Evolutionary conservation across 2,797 vertebrate genomes (phyloP), one percentile per base, ranked within the genome.

Genomic region (Lepidocolaptes lacrymiger): DNA sequence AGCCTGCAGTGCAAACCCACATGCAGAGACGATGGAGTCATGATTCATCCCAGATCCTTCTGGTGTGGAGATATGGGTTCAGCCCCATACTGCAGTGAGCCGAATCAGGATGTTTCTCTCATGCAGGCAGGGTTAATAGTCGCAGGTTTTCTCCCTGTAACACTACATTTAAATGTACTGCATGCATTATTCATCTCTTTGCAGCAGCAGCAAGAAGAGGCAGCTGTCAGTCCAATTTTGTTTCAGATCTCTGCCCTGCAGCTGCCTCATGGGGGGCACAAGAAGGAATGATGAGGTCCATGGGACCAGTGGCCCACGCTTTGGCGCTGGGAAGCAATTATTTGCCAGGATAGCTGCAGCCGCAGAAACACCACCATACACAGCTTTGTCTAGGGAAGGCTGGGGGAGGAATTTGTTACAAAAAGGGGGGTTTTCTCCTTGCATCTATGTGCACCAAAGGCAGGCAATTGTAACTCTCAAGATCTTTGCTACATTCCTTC

Each of bases 161-260:
- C 77, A 71, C 72, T n/a, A 46, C 30, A 77, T 84, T 85, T 87
- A 79, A 88, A 93, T 88, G n/a, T 81, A n/a, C 85, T 64, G 28
- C 68, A 90, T 94, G 72, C 46, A 95, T 96, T 96, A 96, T 96
- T 97, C 69, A 94, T 82, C 59, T 46, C 89, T 36, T 58, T 43
- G 43, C 77, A 89, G 72, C 39, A 73, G 49, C 73, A 79, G 81
- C 36, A 71, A 37, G 59, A 63, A 64, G 34, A 69, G 75, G 82
- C 87, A 91, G 85, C 92, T 94, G 91, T 88, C 95, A 95, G 55
- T 87, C 67, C 76, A 44, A 86, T 91, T 81, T 34, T 9, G 4
- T 67, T 88, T 69, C 84, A 88, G 76, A 79, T 68, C 79, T 88
- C 52, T 95, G 48, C 71, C 85, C 88, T 86, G n/a, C 72, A 81